Conservation (phyloP, 1,140 invertebrate genomes). For the Meloidogyne exigua region DNA sequence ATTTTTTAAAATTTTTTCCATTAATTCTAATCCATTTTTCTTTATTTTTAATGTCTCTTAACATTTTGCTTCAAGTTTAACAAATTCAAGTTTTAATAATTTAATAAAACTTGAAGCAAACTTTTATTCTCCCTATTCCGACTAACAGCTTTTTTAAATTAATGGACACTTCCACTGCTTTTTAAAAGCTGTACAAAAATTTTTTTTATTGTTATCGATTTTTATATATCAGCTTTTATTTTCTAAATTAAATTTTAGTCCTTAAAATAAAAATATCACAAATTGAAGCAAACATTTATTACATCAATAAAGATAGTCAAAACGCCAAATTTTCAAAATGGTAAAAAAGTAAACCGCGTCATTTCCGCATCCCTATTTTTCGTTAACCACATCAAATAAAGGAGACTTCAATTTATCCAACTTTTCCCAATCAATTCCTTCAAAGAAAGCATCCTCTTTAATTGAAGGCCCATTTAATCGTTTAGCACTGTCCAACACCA, state of each 20-base stretch:
- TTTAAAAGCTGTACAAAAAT: not conserved
- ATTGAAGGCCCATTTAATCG: not conserved
- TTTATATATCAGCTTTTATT: too few relatives aligned
- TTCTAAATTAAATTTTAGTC: too few relatives aligned
- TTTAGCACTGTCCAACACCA: constrained; percentile 16
- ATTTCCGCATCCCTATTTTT: not conserved
- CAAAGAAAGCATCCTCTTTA: constrained; percentile 21
- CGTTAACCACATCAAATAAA: constrained; percentile 16
- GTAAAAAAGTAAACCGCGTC: too few relatives aligned
- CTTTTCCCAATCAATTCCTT: constrained; percentile 23
- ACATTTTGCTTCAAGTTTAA: too few relatives aligned
- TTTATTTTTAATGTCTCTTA: not conserved
- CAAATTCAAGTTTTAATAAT: too few relatives aligned
- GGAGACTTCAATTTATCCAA: constrained; percentile 19
- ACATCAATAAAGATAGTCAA: too few relatives aligned
- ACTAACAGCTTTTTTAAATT: not conserved
- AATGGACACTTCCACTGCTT: not conserved
- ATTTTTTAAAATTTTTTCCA: not conserved
- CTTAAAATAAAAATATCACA: too few relatives aligned
- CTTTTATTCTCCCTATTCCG: too few relatives aligned
- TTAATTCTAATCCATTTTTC: not conserved
- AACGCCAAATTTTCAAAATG: too few relatives aligned
- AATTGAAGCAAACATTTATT: too few relatives aligned
- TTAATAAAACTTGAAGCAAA: too few relatives aligned
- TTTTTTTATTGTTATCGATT: too few relatives aligned